Evolutionary conservation across 2,888 invertebrate genomes (phyloP), one percentile per base, ranked within the genome.

Genomic region (Lochmaea capreae): DNA sequence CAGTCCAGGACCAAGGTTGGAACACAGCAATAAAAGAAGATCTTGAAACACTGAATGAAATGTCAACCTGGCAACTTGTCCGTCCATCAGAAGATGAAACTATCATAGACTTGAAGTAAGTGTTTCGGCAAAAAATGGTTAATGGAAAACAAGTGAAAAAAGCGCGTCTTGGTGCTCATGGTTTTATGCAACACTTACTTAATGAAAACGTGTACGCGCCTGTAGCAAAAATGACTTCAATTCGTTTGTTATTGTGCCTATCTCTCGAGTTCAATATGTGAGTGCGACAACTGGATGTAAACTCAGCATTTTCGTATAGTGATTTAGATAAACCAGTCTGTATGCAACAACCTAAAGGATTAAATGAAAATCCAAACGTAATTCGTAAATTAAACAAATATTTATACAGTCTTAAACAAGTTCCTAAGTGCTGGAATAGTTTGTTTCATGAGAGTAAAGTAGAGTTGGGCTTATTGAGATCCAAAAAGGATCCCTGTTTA

Each of bases 51-150:
- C 58, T 75, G 18, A 8, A 71, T 18, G 72, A 73, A 57, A 65
- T 68, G 14, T 39, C 67, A 43, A 76, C 76, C 11, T 78, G 77
- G 77, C 67, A 74, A 49, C 65, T 76, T 22, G 72, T 74, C 43
- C 10, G 39, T 43, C 71, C 69, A 22, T 67, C 71, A 65, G 57
- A 67, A 43, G 26, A 73, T 66, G 66, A 33, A 14, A 62, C 75
- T n/a, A 67, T 77, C 14, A 77, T 78, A 16, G 75, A 75, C 49
- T 78, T 72, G 58, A 77, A 65, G 67, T 74, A 74, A 70, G 73
- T 74, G 52, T 77, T 76, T 70, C 62, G 65, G n/a, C 61, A 72
- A 68, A 77, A 77, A 61, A 42, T 72, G 18, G 65, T 75, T 10
- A 61, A 67, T 58, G 69, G 67, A 70, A 49, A 76, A 76, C 49